Conservation (phyloP, 2,797 vertebrate genomes). For the Urocyon cinereoargenteus region DNA sequence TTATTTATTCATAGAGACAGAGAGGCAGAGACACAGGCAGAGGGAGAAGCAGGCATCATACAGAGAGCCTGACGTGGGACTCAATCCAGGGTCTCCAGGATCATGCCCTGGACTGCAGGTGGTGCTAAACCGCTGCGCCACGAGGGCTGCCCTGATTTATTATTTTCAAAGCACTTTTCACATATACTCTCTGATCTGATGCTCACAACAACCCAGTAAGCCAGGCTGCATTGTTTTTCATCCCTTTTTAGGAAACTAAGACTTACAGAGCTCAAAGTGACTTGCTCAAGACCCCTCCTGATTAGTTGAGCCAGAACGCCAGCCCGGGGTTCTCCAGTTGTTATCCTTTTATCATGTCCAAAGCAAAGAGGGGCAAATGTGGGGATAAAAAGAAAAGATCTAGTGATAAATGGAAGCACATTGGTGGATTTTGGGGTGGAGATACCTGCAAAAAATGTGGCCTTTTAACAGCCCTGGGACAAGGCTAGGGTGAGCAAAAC, state of each 20-base stretch:
- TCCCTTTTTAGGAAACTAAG: constrained; percentile 46
- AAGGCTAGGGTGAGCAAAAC: not conserved
- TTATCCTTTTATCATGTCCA: not conserved
- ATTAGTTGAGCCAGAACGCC: not conserved
- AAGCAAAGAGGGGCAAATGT: not conserved
- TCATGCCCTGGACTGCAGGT: too few species aligned
- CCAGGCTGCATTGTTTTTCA: constrained; percentile 16
- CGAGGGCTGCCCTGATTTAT: not conserved
- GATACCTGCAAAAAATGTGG: not conserved
- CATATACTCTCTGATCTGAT: constrained; percentile 28
- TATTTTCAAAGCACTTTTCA: constrained; percentile 17
- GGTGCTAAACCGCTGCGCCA: too few species aligned
- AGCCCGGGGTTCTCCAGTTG: not conserved
- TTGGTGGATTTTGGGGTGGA: not conserved
- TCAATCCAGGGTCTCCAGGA: too few species aligned
- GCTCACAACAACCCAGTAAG: not conserved
- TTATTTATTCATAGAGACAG: too few species aligned
- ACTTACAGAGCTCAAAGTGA: constrained; percentile 10
- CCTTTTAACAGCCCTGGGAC: not conserved
- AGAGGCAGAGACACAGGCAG: too few species aligned
- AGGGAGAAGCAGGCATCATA: too few species aligned
- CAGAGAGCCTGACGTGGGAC: too few species aligned
- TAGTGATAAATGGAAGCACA: not conserved
- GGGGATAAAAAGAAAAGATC: not conserved
- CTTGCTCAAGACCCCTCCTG: constrained; percentile 38